A percentile compares a stretch with the other conserved stretches of the same genome.
phyloP scores from a whole-genome alignment of 2,113 vertebrate species.

The Lasiurus cinereus region DNA sequence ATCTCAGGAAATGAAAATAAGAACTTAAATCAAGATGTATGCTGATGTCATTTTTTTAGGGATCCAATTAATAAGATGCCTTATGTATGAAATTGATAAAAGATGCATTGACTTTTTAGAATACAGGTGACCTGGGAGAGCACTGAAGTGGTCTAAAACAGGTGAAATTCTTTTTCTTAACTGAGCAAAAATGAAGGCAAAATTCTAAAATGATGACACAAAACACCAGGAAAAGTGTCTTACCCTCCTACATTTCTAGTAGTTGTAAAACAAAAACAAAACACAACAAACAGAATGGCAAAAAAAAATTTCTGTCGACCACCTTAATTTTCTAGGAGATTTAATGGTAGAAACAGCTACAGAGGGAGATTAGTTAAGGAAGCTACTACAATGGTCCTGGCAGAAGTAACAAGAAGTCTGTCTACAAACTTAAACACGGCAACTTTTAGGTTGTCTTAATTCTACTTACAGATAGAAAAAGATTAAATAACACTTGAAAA shows the following conservation, averaged over 20 bases:
- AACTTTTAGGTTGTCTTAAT: slow-evolving; percentile 35
- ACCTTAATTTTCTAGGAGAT: not conserved
- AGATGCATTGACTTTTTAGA: not conserved
- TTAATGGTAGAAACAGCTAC: not conserved
- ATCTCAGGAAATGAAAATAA: not conserved
- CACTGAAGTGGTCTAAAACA: not conserved
- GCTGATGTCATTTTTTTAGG: slow-evolving; percentile 8
- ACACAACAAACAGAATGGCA: not conserved
- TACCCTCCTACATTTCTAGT: not conserved
- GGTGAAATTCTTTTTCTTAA: not conserved
- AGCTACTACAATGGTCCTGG: not conserved
- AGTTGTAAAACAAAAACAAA: slow-evolving; percentile 1
- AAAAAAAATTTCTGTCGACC: not conserved
- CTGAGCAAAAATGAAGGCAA: not conserved
- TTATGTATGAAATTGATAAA: not conserved
- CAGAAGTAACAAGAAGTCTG: not conserved
- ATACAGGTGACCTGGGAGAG: not conserved
- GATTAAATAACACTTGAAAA: slow-evolving; percentile 10
- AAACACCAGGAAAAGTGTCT: not conserved
- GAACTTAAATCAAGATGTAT: not conserved
- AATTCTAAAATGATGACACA: slow-evolving; percentile 4
- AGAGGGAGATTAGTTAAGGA: not conserved
- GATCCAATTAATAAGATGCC: not conserved
- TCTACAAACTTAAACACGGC: not conserved
- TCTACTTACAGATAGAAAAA: not conserved